Evolutionary conservation across 2,888 invertebrate species (phyloP), one percentile per base, ranked within the genome.

Genomic region (Blera fallax): DNA sequence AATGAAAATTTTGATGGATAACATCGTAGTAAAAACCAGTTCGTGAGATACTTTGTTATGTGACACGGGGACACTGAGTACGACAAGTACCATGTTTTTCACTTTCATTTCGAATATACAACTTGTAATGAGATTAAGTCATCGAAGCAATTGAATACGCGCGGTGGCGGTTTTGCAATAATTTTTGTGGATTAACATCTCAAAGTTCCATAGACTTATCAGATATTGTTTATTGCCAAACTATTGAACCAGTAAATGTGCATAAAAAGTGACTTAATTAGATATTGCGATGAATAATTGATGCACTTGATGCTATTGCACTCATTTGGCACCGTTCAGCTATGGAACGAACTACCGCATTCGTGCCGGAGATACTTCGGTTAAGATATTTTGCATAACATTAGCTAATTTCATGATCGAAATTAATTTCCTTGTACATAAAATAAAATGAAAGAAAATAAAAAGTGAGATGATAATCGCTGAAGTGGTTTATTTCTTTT

Each of bases 31-130:
- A 50, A 60, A 56, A 84, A 80, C 84, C 80, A 52, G 84, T 84
- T 64, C 32, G 83, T 78, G 60, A 67, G 74, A 56, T 50, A 64
- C 24, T 56, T 65, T 52, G 32, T 60, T 62, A 76, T 70, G 56
- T 65, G 72, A 78, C 60, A 83, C 65, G 65, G 67, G 69, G 73
- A 80, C 79, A 84, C 52, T 78, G 54, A 58, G 54, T 65, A 40
- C 32, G 56, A 65, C 34, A 80, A 34, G 65, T 74, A 34, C 40
- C 21, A 70, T 29, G 58, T 37, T 80, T n/a, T 85, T 84, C 48
- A 85, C 80, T 85, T 85, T 85, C 76, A 85, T 76, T 70, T 80
- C 58, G 37, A 64, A 14, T 72, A 43, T 8, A 14, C 16, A 58
- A 67, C 24, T 84, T 74, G 70, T 45, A 69, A 64, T 64, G 37